Percentiles rank a stretch among this genome's conserved stretches.
phyloP scores from a whole-genome alignment of 2,888 invertebrate genomes.

The Volucella inanis region DNA sequence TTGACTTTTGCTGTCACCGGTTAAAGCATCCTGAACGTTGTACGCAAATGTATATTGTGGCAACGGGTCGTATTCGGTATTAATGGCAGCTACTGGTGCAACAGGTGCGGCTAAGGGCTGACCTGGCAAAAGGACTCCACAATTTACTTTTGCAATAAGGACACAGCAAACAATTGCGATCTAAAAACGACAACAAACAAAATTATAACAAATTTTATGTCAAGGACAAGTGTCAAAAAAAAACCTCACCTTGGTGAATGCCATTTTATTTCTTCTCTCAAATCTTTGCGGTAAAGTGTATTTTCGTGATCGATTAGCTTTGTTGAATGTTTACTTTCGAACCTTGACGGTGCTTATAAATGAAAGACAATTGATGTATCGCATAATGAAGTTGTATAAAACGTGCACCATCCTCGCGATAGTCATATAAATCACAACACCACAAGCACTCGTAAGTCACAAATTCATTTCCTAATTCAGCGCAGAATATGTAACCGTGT shows the following conservation, averaged over 20 bases:
- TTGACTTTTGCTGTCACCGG: slow-evolving; percentile 85
- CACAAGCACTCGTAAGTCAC: slow-evolving; percentile 11
- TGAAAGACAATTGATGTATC: slow-evolving; percentile 45
- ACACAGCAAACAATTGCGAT: slow-evolving; percentile 76
- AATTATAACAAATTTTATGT: background rate
- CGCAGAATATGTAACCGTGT: slow-evolving; percentile 55
- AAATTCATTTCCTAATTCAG: slow-evolving; percentile 61
- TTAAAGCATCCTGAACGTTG: slow-evolving; percentile 87
- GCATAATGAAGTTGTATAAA: slow-evolving; percentile 57
- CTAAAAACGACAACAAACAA: slow-evolving; percentile 52
- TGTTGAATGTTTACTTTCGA: slow-evolving; percentile 61
- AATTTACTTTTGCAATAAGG: slow-evolving; percentile 71
- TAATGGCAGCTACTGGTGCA: slow-evolving; percentile 75
- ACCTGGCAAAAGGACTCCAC: slow-evolving; percentile 75
- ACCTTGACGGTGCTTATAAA: slow-evolving; percentile 72
- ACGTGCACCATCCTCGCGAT: slow-evolving; percentile 32
- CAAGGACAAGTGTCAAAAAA: background rate
- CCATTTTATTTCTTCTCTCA: slow-evolving; percentile 37
- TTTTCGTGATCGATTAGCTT: slow-evolving; percentile 60
- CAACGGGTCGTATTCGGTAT: slow-evolving; percentile 78
- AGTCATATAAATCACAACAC: slow-evolving; percentile 1
- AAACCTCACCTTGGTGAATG: slow-evolving; percentile 63
- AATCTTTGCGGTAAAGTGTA: slow-evolving; percentile 9
- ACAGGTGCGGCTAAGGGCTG: slow-evolving; percentile 79
- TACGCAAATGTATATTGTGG: slow-evolving; percentile 88